phyloP scores from a whole-genome alignment of 2,888 invertebrate species.

The Anodontia alba region DNA sequence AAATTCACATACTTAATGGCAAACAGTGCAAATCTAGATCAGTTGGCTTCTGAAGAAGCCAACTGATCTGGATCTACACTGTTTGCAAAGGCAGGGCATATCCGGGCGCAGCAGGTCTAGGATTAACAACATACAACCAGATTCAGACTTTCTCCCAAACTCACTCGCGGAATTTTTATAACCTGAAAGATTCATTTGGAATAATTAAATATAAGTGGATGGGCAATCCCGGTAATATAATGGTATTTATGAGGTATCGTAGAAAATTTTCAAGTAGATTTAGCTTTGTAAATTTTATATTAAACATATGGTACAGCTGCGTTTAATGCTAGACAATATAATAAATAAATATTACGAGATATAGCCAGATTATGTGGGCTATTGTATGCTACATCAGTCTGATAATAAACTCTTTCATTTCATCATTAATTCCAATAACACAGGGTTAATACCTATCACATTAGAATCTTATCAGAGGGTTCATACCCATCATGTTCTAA shows the following conservation, averaged over 20 bases:
- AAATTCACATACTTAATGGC: too few species aligned
- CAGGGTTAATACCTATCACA: constrained; percentile 3
- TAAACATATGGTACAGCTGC: constrained; percentile 13
- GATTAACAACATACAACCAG: background rate
- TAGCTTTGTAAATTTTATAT: constrained; percentile 18
- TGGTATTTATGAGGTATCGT: constrained; percentile 11
- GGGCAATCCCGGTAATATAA: background rate
- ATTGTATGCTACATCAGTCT: constrained; percentile 3
- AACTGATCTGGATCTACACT: too few species aligned
- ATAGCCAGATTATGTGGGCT: background rate
- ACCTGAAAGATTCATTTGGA: constrained; percentile 3
- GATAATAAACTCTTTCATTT: constrained; percentile 10
- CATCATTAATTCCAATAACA: constrained; percentile 12
- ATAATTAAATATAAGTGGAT: constrained; percentile 9
- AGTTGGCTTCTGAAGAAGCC: too few species aligned
- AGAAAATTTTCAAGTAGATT: constrained; percentile 18
- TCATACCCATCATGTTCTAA: background rate
- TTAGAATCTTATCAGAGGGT: background rate
- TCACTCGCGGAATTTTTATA: constrained; percentile 2
- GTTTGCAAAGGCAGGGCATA: too few species aligned
- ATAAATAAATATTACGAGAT: constrained; percentile 17
- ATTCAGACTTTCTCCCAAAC: constrained; percentile 1
- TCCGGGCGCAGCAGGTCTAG: too few species aligned
- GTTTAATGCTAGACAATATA: constrained; percentile 14
- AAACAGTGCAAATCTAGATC: too few species aligned